Base-by-base conservation (phyloP, 2,797 vertebrate species). In the Anolis apletophallus region DNA sequence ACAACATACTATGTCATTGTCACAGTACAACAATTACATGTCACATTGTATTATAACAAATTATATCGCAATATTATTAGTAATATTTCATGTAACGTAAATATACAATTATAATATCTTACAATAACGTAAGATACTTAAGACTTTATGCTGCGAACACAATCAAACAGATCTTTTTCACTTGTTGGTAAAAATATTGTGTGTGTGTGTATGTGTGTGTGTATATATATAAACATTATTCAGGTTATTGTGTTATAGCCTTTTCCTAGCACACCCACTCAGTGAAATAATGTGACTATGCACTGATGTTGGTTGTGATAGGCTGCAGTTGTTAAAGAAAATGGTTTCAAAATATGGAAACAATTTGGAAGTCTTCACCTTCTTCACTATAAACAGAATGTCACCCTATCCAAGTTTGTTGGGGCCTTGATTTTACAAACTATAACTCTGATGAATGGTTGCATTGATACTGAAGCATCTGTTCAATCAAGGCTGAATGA, bases 121-220 rank as follows among this genome's bases (percentile, higher is more conserved):
- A n/a, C n/a, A n/a, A n/a, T n/a, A n/a, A n/a, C 50, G 85, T 85
- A 86, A 52, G 50, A 74, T 40, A 75, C 54, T 9, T 29, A n/a
- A 1, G 84, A 10, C 93, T 86, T 88, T 64, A 64, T 29, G 61
- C 3, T 85, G 88, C 90, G 85, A 89, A 92, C 91, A 90, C 23
- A 13, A 17, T 73, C 68, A 83, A 88, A 77, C 34, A 69, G 61
- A 6, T 68, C 16, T 2, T 61, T 69, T 32, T 73, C 64, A 85
- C 69, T 71, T 26, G 84, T 11, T 32, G 5, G 1, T 46, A 17
- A 67, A 17, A 68, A 82, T 82, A 75, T 46, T 46, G 40, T 46
- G 40, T 46, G 40, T 46, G 6, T 46, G 6, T 46, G 6, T 46
- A 46, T 46, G 40, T 46, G 40, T 46, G 40, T 46, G 40, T 46